These are phyloP conservation scores for Ectobius pallidus DNA, from an alignment of 2,888 invertebrate genomes.

Conservation along the genomic window DNA sequence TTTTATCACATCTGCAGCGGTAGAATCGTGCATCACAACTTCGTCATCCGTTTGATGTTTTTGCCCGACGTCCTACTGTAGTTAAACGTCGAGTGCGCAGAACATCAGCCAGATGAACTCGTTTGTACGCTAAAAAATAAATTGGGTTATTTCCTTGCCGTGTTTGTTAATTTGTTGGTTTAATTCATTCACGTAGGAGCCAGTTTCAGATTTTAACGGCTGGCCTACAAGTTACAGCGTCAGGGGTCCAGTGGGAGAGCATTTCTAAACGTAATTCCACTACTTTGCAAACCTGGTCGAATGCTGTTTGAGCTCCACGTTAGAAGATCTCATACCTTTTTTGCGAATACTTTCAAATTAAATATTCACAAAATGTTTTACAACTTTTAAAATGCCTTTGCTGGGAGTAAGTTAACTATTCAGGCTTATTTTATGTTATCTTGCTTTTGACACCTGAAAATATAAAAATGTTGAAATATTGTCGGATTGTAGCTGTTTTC, in stretches of 20 bases:
- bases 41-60: not conserved
- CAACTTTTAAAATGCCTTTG: no score
- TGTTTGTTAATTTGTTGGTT: conserved; percentile 2
- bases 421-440: no score
- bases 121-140: not conserved
- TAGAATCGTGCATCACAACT: not conserved
- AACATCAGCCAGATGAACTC: no score
- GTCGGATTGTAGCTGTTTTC: no score
- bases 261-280: not conserved
- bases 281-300: not conserved
- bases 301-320: not conserved
- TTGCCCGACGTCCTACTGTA: not conserved
- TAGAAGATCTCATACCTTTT: no score
- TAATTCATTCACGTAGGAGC: not conserved
- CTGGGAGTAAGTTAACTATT: no score
- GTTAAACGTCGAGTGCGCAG: no score
- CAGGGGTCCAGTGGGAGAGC: not conserved
- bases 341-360: no score
- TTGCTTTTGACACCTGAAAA: no score
- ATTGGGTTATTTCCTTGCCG: not conserved
- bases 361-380: no score
- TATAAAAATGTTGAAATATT: no score
- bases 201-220: not conserved
- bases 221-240: not conserved
- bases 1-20: no score